These are phyloP conservation scores for Micrasema longulum DNA, from an alignment of 1,140 invertebrate genomes.

Conservation along the genomic window DNA sequence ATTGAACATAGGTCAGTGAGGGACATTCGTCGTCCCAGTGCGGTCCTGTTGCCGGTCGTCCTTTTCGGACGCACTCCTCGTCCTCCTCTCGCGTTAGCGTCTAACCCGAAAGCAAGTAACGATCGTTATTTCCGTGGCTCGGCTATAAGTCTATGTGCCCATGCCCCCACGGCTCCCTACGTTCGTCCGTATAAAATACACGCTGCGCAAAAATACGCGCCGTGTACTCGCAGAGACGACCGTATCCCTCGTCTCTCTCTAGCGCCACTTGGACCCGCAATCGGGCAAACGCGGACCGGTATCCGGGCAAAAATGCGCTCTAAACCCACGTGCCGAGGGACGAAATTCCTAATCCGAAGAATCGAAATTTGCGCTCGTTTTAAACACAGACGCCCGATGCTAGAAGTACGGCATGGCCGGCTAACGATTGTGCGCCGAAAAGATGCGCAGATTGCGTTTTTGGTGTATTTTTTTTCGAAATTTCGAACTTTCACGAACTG, in stretches of 20 bases:
- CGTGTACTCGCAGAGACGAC: constrained; percentile 20
- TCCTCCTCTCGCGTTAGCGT: constrained; percentile 42
- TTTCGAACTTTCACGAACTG: constrained; percentile 42
- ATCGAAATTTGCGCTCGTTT: constrained; percentile 32
- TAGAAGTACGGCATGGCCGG: constrained; percentile 35
- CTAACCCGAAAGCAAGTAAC: constrained; percentile 49
- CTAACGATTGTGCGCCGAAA: constrained; percentile 56
- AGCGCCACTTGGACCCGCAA: constrained; percentile 15
- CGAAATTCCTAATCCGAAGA: constrained; percentile 14
- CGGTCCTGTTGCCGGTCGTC: constrained; percentile 30
- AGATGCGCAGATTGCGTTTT: constrained; percentile 56
- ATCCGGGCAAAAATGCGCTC: constrained; percentile 8
- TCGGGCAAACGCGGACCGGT: constrained; percentile 5
- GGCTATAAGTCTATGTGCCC: constrained; percentile 38
- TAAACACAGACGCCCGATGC: constrained; percentile 8
- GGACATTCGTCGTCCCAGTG: no score
- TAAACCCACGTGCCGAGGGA: constrained; percentile 1
- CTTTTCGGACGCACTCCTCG: constrained; percentile 33
- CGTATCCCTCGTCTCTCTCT: constrained; percentile 43
- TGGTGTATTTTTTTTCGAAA: constrained; percentile 54
- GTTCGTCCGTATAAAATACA: constrained; percentile 49
- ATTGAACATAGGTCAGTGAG: no score
- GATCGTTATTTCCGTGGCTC: constrained; percentile 52
- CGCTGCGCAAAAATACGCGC: constrained; percentile 54
- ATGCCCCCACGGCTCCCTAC: constrained; percentile 41